phyloP scores from a whole-genome alignment of 2,888 invertebrate species.

The Osmoderma eremita region DNA sequence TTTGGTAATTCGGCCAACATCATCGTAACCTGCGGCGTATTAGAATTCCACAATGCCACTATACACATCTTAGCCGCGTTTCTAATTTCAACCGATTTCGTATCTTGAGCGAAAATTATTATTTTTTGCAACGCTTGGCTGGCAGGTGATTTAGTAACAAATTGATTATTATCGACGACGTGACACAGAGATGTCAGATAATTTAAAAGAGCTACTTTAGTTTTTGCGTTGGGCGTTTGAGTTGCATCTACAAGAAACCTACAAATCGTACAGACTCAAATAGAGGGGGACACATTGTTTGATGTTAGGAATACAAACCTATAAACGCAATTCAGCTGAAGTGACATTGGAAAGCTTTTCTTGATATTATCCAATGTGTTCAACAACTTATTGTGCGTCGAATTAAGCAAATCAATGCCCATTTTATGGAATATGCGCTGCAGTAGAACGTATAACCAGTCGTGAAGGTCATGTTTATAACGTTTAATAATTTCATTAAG shows the following conservation, averaged over 20 bases:
- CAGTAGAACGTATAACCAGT: conserved; percentile 93
- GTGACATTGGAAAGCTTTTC: conserved; percentile 74
- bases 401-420: conserved; percentile 90
- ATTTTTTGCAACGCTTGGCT: conserved; percentile 80
- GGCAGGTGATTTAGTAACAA: conserved; percentile 64
- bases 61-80: conserved; percentile 75
- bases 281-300: not conserved
- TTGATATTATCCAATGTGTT: conserved; percentile 83
- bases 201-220: conserved; percentile 79
- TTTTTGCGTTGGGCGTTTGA: conserved; percentile 88
- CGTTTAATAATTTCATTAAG: conserved; percentile 88
- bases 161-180: conserved; percentile 68
- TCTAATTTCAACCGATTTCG: conserved; percentile 76
- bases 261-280: not conserved
- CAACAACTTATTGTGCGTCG: conserved; percentile 90
- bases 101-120: conserved; percentile 75
- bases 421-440: conserved; percentile 79
- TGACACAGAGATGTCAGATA: conserved; percentile 75
- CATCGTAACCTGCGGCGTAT: conserved; percentile 88
- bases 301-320: conserved; percentile 56
- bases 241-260: conserved; percentile 90
- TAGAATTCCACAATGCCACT: conserved; percentile 89
- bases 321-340: conserved; percentile 75
- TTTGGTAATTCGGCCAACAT: conserved; percentile 78
- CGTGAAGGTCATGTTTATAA: conserved; percentile 87